Base-by-base conservation (phyloP, 1,140 invertebrate species). In the Penaeus vannamei region DNA sequence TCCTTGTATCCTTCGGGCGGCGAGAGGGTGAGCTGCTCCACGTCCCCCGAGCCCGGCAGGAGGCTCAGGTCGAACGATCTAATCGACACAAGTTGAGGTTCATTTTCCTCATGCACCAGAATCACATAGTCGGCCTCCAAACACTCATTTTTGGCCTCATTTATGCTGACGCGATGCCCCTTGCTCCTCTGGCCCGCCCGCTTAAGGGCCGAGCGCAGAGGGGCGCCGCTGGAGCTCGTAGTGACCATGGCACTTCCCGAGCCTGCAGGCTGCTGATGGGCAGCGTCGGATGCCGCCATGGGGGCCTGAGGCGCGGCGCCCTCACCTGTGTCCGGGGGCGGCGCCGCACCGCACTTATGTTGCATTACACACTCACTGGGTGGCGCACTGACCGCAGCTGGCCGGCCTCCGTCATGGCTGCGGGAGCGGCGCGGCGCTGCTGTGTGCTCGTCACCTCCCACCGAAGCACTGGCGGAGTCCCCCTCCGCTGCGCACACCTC, bases 1-100 rank as follows among this genome's bases (percentile, higher is more conserved):
- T 91, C 90, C 86, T 91, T 91, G 82, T 91, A 91, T 64, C 90
- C 90, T 81, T 91, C 90, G 62, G 90, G 90, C n/a, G 90, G 90
- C 20, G 90, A 91, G 85, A 91, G 83, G 19, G 90, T 89, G 36
- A 91, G 53, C 64, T 89, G 85, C 76, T 90, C 88, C 23, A 81
- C 76, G 14, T 79, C 90, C 22, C 86, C 62, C 23, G 89, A 85
- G 26, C 72, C 82, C 36, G 90, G 81, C 59, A 85, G 81, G 62
- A 89, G 87, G 61, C 90, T 90, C 61, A 91, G 89, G 76, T 91
- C 91, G 20, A 91, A 85, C 62, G 88, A 76, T 46, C 89, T 84
- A 76, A 91, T 90, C 66, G 91, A 91, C 85, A 91, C 91, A 36
- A 91, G 76, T 53, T 91, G 91, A 46, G 91, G 91, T 90, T 91